These are phyloP conservation scores for Salpingus planirostris DNA, from an alignment of 2,888 invertebrate species.

Conservation along the genomic window DNA sequence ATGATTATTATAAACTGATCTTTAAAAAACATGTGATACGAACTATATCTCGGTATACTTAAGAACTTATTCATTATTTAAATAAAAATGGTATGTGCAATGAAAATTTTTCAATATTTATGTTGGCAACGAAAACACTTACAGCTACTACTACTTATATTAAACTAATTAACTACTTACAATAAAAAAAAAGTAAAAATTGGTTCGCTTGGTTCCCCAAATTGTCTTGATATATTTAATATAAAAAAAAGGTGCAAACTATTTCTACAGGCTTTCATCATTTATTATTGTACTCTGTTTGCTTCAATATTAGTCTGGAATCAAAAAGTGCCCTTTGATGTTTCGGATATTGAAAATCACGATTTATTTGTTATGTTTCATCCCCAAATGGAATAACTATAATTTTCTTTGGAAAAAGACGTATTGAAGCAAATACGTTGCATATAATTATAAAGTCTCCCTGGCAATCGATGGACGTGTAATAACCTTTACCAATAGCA, in stretches of 20 bases:
- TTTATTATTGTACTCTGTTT: constrained; percentile 5
- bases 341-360: constrained; percentile 1
- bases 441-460: no score
- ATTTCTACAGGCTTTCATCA: no score
- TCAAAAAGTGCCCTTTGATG: constrained; percentile 14
- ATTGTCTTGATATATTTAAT: no score
- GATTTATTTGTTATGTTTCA: no score
- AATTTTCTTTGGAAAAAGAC: constrained; percentile 2
- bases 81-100: constrained; percentile 32
- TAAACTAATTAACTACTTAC: constrained; percentile 5
- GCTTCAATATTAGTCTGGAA: constrained; percentile 9
- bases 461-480: constrained; percentile 17
- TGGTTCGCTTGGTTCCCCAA: constrained; percentile 5
- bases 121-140: constrained; percentile 38
- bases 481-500: no score
- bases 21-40: constrained; percentile 36
- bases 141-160: constrained; percentile 31
- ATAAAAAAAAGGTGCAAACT: no score
- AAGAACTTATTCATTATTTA: constrained; percentile 29
- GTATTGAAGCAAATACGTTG: constrained; percentile 12
- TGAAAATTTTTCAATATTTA: constrained; percentile 29
- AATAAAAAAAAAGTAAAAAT: constrained; percentile 14
- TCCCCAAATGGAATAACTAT: no score
- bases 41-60: constrained; percentile 35
- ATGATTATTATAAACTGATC: constrained; percentile 21